A percentile compares a stretch with the other conserved stretches of the same genome.
phyloP scores from a whole-genome alignment of 2,113 vertebrate species.

The Phocoena sinus region DNA sequence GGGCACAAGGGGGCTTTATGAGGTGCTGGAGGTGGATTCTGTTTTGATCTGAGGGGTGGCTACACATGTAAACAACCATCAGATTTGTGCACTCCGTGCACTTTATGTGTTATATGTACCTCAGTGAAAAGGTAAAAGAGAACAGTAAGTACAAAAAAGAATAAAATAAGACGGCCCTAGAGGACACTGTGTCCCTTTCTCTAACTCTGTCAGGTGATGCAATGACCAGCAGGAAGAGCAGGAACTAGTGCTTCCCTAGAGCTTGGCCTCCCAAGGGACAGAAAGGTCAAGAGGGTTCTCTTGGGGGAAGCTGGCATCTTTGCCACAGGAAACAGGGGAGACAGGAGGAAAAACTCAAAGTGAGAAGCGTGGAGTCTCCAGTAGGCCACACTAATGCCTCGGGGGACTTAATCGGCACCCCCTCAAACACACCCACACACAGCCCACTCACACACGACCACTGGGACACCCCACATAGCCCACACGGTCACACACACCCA shows the following conservation, averaged over 20 bases:
- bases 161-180: neutral
- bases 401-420: neutral
- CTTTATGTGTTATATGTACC: neutral
- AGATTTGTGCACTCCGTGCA: neutral
- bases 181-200: neutral
- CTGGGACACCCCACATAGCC: neutral
- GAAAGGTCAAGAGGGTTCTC: neutral
- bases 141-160: neutral
- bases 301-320: neutral
- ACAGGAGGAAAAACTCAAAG: neutral
- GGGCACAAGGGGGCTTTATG: neutral
- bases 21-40: neutral
- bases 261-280: neutral
- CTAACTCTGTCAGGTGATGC: neutral
- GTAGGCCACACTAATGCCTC: neutral
- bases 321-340: neutral
- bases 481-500: neutral
- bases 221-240: neutral
- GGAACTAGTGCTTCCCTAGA: neutral
- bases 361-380: neutral
- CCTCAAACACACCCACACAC: neutral
- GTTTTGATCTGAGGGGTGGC: neutral
- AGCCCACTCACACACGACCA: neutral
- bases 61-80: neutral
- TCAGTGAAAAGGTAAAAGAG: neutral